These are phyloP conservation scores for Melanotaenia maccullochi DNA, from an alignment of 2,797 vertebrate genomes.

Conservation along the genomic window DNA sequence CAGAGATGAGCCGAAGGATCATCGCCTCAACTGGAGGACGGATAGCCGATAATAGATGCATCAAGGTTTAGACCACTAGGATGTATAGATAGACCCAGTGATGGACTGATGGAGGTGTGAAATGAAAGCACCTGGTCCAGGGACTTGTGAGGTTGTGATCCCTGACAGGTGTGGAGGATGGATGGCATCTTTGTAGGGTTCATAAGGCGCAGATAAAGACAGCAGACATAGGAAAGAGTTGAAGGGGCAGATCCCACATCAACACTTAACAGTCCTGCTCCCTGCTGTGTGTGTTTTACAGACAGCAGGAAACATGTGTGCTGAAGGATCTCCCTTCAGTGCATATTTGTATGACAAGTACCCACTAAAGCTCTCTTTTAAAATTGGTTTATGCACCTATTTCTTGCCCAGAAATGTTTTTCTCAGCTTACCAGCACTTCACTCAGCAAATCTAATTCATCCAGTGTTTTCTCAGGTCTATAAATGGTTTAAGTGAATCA, in stretches of 20 bases:
- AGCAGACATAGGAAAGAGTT: conserved; percentile 35
- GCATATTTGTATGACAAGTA: conserved; percentile 19
- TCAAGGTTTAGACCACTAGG: conserved; percentile 30
- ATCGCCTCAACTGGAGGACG: conserved; percentile 44
- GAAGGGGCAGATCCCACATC: conserved; percentile 52
- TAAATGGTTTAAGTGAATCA: conserved; percentile 43
- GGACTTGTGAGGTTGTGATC: conserved; percentile 46
- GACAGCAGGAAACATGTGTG: conserved; percentile 17
- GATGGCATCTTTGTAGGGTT: conserved; percentile 36
- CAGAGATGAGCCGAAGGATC: conserved; percentile 64
- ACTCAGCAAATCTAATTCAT: conserved; percentile 38
- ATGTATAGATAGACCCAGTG: conserved; percentile 54
- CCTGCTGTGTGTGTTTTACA: conserved; percentile 27
- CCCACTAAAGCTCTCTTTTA: conserved; percentile 28
- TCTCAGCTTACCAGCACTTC: conserved; percentile 35
- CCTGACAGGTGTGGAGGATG: conserved; percentile 71
- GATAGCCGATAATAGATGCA: conserved; percentile 50
- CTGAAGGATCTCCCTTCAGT: conserved; percentile 26
- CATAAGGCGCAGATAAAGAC: conserved; percentile 52
- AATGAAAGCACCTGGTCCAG: conserved; percentile 60
- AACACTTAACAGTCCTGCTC: conserved; percentile 45
- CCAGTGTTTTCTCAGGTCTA: conserved; percentile 52
- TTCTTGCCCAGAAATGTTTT: conserved; percentile 29
- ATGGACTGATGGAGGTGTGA: conserved; percentile 59
- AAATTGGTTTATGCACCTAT: conserved; percentile 22